A percentile compares a stretch with the other conserved stretches of the same genome.
Evolutionary conservation across 2,113 vertebrate genomes (phyloP).

Genomic region (Muscicapa adusta): DNA sequence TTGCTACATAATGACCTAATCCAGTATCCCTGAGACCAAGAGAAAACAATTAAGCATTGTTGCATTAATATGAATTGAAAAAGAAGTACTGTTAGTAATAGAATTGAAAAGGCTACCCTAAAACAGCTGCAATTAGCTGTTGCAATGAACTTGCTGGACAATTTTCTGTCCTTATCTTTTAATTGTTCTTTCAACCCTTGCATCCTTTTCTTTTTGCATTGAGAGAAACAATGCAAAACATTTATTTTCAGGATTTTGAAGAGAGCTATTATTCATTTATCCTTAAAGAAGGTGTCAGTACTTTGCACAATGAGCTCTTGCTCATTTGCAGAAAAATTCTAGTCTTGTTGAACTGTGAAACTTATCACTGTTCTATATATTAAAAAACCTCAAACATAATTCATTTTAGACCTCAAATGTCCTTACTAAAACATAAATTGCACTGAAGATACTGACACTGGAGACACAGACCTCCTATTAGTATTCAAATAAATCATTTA

Average conservation of each 20-base stretch:
- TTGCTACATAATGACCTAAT: background rate
- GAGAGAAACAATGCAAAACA: constrained; percentile 24
- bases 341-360: background rate
- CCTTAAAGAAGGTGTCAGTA: background rate
- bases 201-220: background rate
- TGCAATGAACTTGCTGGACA: background rate
- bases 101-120: background rate
- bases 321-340: background rate
- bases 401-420: background rate
- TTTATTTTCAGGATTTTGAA: constrained; percentile 23
- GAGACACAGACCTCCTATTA: rapidly evolving
- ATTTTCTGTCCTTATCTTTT: constrained; percentile 29
- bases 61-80: background rate
- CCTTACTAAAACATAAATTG: background rate
- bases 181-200: constrained; percentile 15
- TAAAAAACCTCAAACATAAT: background rate
- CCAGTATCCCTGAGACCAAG: background rate
- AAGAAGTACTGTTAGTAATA: background rate
- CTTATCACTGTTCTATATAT: background rate
- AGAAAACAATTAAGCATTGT: background rate
- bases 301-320: background rate
- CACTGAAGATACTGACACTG: background rate
- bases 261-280: background rate
- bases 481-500: background rate
- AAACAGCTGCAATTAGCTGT: background rate